These are phyloP conservation scores for Taphrorychus bicolor DNA, from an alignment of 2,888 invertebrate species.

Conservation along the genomic window DNA sequence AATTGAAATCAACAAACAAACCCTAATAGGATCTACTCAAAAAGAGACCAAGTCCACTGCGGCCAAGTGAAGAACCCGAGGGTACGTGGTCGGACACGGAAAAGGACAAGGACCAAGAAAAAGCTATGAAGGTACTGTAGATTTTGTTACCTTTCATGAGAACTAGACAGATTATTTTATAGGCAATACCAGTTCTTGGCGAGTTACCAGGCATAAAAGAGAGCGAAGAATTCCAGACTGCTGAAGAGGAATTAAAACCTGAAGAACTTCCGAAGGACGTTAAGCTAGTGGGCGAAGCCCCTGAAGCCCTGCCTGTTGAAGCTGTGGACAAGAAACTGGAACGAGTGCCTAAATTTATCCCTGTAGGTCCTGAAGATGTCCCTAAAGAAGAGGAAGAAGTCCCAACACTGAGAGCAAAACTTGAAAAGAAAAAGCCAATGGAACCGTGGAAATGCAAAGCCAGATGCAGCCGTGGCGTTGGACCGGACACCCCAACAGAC, in stretches of 20 bases:
- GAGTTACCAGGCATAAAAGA: too few relatives aligned
- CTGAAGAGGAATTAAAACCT: constrained; percentile 1
- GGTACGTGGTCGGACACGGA: constrained; percentile 10
- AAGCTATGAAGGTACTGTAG: background rate
- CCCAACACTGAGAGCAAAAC: background rate
- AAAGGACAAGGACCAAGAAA: constrained; percentile 23
- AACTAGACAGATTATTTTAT: too few relatives aligned
- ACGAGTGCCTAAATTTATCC: too few relatives aligned
- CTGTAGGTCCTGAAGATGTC: background rate
- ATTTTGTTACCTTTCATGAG: too few relatives aligned
- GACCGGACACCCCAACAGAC: too few relatives aligned
- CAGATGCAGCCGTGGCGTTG: too few relatives aligned
- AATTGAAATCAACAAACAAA: too few relatives aligned
- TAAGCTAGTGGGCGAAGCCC: too few relatives aligned
- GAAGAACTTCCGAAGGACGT: too few relatives aligned
- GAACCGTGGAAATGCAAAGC: too few relatives aligned
- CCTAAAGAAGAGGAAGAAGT: background rate
- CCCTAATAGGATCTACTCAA: background rate
- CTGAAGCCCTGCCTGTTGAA: background rate
- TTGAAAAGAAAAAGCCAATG: background rate
- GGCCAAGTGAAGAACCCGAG: background rate
- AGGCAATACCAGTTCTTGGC: too few relatives aligned
- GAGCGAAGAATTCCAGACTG: background rate
- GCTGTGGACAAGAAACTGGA: too few relatives aligned
- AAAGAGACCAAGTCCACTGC: background rate